These are phyloP conservation scores for Aldabrachelys gigantea DNA, from an alignment of 2,113 vertebrate genomes.

Conservation along the genomic window DNA sequence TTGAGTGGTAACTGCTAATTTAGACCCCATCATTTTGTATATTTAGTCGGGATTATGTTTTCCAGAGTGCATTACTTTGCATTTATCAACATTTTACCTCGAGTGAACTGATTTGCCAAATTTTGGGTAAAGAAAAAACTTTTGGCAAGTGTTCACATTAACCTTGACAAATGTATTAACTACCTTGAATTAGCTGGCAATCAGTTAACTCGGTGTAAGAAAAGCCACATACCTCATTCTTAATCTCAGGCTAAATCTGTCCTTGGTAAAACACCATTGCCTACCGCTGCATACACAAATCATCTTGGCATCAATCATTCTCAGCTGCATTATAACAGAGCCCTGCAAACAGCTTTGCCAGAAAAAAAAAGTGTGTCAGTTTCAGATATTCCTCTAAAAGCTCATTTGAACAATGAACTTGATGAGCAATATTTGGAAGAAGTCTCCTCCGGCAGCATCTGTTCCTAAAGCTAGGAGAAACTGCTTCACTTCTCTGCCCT, in stretches of 20 bases:
- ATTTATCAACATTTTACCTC: not conserved
- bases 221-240: not conserved
- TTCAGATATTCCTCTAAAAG: not conserved
- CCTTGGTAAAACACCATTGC: not conserved
- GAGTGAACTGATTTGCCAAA: not conserved
- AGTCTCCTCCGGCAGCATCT: rapidly evolving
- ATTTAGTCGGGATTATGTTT: no score
- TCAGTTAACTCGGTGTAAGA: not conserved
- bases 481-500: not conserved
- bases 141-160: not conserved
- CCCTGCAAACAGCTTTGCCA: not conserved
- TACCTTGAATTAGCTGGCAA: not conserved
- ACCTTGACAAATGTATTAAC: rapidly evolving
- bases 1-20: no score
- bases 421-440: rapidly evolving
- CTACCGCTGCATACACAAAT: no score
- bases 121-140: not conserved
- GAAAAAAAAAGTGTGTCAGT: rapidly evolving
- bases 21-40: no score
- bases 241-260: rapidly evolving
- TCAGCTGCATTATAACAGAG: not conserved
- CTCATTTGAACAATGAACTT: rapidly evolving
- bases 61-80: no score
- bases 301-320: rapidly evolving
- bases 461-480: rapidly evolving